A percentile compares a stretch with the other conserved stretches of the same genome.
phyloP scores from a whole-genome alignment of 2,888 invertebrate species.

The Yponomeuta plumbellus region DNA sequence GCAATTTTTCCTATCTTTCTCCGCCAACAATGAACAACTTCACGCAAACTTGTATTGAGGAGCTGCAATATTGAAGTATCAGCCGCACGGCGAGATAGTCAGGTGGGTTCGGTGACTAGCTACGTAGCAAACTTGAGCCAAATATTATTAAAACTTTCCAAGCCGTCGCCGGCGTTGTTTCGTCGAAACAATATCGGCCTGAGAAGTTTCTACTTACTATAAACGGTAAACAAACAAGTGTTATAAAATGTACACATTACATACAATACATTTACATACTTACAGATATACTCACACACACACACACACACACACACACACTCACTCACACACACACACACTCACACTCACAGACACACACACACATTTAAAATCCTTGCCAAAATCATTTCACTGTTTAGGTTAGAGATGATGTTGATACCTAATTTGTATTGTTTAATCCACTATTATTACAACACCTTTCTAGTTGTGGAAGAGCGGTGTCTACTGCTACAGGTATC shows the following conservation, averaged over 20 bases:
- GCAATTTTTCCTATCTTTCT: neutral
- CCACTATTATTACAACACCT: no score
- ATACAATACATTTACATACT: no score
- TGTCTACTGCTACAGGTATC: no score
- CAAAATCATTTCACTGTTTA: no score
- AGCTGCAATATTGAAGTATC: constrained; percentile 1
- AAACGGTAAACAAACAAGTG: neutral
- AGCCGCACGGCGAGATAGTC: neutral
- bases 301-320: no score
- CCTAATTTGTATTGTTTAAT: no score
- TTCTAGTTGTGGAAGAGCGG: no score
- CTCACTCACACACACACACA: no score
- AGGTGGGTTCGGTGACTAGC: neutral
- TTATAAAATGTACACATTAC: neutral
- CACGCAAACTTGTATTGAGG: neutral
- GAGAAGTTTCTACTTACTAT: neutral
- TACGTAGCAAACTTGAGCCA: neutral
- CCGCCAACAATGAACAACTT: neutral
- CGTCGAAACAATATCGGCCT: neutral
- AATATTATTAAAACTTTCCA: neutral
- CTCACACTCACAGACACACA: no score
- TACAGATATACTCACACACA: no score
- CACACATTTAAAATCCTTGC: no score
- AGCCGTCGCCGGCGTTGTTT: neutral
- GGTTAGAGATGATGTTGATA: no score